These are phyloP conservation scores for Lota lota DNA, from an alignment of 2,113 vertebrate species.

Conservation along the genomic window DNA sequence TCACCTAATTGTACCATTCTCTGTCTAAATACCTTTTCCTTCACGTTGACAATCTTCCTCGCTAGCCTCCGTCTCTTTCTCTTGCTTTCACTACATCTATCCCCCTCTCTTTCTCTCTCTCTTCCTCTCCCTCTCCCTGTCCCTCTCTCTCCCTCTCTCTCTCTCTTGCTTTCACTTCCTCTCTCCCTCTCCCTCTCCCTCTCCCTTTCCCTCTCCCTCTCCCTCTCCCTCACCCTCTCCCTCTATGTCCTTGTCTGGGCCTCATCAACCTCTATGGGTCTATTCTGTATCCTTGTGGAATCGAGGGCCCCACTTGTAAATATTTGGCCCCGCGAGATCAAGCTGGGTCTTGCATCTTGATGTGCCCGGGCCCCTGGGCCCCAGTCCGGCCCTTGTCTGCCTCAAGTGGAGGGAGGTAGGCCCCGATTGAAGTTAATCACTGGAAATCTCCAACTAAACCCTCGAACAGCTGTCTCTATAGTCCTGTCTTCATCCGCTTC, in stretches of 20 bases:
- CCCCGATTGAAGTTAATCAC: constrained; percentile 77
- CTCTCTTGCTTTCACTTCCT: background rate
- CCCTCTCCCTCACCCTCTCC: constrained; percentile 26
- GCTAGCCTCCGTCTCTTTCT: constrained; percentile 23
- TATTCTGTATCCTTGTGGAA: constrained; percentile 53
- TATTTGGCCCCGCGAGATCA: constrained; percentile 73
- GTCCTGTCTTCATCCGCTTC: constrained; percentile 52
- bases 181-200: background rate
- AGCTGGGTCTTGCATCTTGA: constrained; percentile 69
- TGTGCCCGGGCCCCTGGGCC: constrained; percentile 52
- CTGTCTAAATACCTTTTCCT: constrained; percentile 34
- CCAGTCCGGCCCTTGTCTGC: constrained; percentile 67
- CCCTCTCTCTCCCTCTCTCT: constrained; percentile 39
- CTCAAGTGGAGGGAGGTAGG: constrained; percentile 72
- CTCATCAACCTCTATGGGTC: constrained; percentile 12
- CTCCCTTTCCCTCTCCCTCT: constrained; percentile 20
- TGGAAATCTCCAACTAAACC: constrained; percentile 79
- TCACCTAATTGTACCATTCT: constrained; percentile 66
- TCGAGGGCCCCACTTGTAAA: constrained; percentile 74
- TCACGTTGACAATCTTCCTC: constrained; percentile 49
- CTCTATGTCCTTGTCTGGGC: constrained; percentile 39
- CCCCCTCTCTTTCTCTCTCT: background rate
- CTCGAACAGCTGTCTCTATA: constrained; percentile 77
- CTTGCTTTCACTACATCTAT: constrained; percentile 60
- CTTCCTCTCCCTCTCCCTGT: constrained; percentile 31